These are phyloP conservation scores for Tipula vernalis DNA, from an alignment of 2,888 invertebrate species.

Conservation along the genomic window DNA sequence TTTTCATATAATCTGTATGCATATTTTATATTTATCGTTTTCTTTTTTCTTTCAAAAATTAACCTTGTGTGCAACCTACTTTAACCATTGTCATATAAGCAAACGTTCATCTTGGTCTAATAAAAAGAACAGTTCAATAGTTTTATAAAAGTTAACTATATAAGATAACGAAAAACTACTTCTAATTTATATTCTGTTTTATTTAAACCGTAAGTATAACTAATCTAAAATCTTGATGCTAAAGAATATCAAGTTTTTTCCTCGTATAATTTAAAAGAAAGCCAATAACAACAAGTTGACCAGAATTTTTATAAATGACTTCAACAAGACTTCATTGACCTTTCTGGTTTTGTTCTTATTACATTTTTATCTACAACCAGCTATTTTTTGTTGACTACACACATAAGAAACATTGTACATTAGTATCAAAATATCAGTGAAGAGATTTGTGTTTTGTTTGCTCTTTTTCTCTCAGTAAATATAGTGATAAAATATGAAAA, in stretches of 20 bases:
- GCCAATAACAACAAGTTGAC: not conserved
- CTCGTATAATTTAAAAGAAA: not conserved
- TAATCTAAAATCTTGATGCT: not conserved
- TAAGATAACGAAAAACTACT: not conserved
- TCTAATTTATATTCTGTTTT: not conserved
- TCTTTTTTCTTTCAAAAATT: too few relatives aligned
- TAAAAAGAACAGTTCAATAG: not conserved
- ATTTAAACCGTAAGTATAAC: not conserved
- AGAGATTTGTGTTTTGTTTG: too few relatives aligned
- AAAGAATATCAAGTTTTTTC: not conserved
- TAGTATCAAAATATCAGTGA: too few relatives aligned
- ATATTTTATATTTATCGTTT: too few relatives aligned
- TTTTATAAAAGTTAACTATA: not conserved
- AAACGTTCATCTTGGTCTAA: not conserved
- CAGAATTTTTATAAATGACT: not conserved
- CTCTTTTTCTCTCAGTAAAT: too few relatives aligned
- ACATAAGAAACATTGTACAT: not conserved
- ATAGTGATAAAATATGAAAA: too few relatives aligned
- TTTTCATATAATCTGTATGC: too few relatives aligned
- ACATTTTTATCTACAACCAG: not conserved
- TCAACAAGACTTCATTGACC: not conserved
- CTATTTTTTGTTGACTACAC: not conserved
- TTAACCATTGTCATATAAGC: too few relatives aligned
- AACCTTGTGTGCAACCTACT: too few relatives aligned
- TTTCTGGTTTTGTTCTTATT: not conserved